phyloP scores from a whole-genome alignment of 2,888 invertebrate species.

The Platycnemis pennipes region DNA sequence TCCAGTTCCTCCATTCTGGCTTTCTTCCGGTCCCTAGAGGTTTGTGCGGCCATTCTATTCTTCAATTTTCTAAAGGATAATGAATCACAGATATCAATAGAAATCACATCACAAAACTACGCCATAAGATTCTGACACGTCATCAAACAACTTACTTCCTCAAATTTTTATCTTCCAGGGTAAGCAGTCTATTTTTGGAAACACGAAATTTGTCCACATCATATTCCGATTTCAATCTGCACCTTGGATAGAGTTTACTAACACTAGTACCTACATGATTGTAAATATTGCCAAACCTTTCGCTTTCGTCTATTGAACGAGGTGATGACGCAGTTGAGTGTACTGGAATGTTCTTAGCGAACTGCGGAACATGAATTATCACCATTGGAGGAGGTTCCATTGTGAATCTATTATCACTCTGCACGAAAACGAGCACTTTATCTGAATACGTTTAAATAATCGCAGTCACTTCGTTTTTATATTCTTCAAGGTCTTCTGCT shows the following conservation, averaged over 20 bases:
- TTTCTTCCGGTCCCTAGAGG: conserved; percentile 97
- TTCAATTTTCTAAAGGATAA: conserved; percentile 90
- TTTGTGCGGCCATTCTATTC: conserved; percentile 98
- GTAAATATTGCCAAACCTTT: neutral
- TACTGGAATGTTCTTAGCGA: neutral
- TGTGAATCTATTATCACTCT: neutral
- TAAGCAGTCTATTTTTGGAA: neutral
- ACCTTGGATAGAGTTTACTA: neutral
- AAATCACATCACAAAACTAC: no score
- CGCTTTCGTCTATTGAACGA: neutral
- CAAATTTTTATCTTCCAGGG: conserved; percentile 8
- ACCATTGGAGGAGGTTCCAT: conserved; percentile 52
- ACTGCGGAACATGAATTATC: conserved; percentile 48
- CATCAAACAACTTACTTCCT: conserved; percentile 31
- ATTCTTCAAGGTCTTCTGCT: no score
- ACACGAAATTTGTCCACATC: neutral
- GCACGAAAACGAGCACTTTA: no score
- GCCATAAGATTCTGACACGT: neutral
- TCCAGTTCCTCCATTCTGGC: conserved; percentile 96
- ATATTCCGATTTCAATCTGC: neutral
- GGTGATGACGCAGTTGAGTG: conserved; percentile 29
- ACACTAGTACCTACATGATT: neutral
- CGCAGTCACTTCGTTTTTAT: no score
- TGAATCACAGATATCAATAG: neutral
- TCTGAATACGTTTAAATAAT: no score